phyloP scores from a whole-genome alignment of 2,113 vertebrate genomes.

The Erythrocercus mccallii region DNA sequence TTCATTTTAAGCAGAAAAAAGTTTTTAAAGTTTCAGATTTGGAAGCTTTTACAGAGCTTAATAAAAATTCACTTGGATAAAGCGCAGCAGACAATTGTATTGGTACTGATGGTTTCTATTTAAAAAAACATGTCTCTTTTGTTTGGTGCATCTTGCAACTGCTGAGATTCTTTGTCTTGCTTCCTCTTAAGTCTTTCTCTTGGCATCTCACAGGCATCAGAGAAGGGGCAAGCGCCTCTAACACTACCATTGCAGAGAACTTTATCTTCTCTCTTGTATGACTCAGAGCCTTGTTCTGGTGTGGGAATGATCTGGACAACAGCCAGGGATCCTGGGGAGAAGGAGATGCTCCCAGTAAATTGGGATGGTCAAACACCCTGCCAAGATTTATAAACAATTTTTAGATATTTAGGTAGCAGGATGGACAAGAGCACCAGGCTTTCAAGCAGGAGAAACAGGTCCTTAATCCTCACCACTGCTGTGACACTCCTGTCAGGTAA shows the following conservation, averaged over 20 bases:
- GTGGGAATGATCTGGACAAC: background rate
- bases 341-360: background rate
- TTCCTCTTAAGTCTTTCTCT: background rate
- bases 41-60: background rate
- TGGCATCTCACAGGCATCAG: background rate
- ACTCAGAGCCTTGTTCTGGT: background rate
- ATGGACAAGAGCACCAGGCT: background rate
- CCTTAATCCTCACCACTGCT: background rate
- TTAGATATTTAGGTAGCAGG: background rate
- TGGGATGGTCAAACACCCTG: background rate
- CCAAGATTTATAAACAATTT: rapidly evolving
- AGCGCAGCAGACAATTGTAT: background rate
- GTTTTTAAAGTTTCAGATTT: background rate
- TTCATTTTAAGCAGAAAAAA: background rate
- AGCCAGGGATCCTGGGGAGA: background rate
- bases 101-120: background rate
- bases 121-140: background rate
- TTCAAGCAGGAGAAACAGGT: rapidly evolving
- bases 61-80: background rate
- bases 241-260: background rate
- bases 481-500: background rate
- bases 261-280: rapidly evolving
- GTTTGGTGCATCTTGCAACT: background rate
- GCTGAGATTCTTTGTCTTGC: background rate
- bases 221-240: background rate